These are phyloP conservation scores for Aurelia sp. DNA, from an alignment of 30 jellyfish, hydroid and myxozoan genomes.

Conservation along the genomic window DNA sequence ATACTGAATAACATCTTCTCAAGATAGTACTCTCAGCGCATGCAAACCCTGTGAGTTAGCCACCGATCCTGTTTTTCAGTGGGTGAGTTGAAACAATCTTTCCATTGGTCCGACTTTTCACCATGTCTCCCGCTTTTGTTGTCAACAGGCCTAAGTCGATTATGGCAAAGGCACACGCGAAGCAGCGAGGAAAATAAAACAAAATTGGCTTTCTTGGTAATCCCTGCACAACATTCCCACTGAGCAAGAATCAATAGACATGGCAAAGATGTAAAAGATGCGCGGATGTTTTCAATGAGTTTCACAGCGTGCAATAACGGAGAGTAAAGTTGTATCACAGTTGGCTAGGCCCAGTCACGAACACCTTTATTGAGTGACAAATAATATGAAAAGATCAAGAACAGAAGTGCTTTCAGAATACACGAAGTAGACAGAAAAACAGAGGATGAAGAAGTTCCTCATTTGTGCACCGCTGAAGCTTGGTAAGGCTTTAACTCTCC, in stretches of 20 bases:
- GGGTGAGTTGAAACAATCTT: too few relatives aligned
- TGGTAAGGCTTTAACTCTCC: constrained; percentile 20
- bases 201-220: background rate
- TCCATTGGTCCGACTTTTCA: constrained; percentile 32
- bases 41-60: too few relatives aligned
- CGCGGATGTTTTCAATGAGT: constrained; percentile 19
- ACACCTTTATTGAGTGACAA: constrained; percentile 4
- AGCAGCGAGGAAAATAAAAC: background rate
- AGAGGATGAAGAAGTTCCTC: constrained; percentile 35
- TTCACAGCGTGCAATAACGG: constrained; percentile 39
- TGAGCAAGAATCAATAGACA: constrained; percentile 1
- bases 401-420: background rate
- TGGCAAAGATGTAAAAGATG: background rate
- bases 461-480: constrained; percentile 53
- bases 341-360: constrained; percentile 2
- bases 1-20: too few relatives aligned
- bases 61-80: too few relatives aligned
- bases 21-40: too few relatives aligned
- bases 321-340: background rate
- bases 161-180: constrained; percentile 40
- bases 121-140: background rate
- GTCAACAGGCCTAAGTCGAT: constrained; percentile 54
- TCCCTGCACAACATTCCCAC: constrained; percentile 1
- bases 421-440: too few relatives aligned
- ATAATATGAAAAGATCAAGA: background rate